Base-by-base conservation (phyloP, 2,113 vertebrate genomes). In the Gavia stellata region DNA sequence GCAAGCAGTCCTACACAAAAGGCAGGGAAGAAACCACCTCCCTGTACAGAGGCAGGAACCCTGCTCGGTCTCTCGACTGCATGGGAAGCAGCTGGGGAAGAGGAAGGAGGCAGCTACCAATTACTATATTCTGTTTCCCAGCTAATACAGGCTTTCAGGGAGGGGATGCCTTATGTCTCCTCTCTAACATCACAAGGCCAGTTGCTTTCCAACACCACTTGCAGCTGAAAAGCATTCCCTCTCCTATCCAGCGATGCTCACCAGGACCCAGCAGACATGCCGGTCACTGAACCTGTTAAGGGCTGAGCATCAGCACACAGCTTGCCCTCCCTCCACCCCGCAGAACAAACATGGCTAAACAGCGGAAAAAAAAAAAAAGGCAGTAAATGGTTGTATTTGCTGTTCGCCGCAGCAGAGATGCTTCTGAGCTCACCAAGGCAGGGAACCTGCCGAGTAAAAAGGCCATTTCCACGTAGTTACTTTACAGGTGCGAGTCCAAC, bases 321-420 rank as follows among this genome's bases (percentile, higher is more conserved):
- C 34, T 58, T 9, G n/a, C 36, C 15, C 24, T 71, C 33, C 52
- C 21, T 53, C n/a, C 18, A 15, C 6, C 12, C 44, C 0, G 0
- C 17, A 19, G 36, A 20, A 29, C 0, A 0, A 52, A 31, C 20
- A 9, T 2, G 6, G 58, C 28, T 58, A 31, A 77, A 33, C 0
- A 0, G 31, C 4, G 14, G 14, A 7, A 13, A 13, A 17, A 17
- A 36, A 23, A 21, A 70, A 21, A 10, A 25, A 53, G 2, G 40
- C 33, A 70, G 12, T 14, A 53, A 56, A 33, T 0, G 8, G 31
- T 66, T 56, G 31, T 24, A 36, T 36, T 53, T 67, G n/a, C 61
- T 28, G 24, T 17, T 73, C 29, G 17, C 3, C 1, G 0, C 29
- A 12, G 45, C n/a, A 33, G 66, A 67, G 40, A 33, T 0, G 1